phyloP scores from a whole-genome alignment of 2,888 invertebrate genomes.

The Epirrhoe tristata region DNA sequence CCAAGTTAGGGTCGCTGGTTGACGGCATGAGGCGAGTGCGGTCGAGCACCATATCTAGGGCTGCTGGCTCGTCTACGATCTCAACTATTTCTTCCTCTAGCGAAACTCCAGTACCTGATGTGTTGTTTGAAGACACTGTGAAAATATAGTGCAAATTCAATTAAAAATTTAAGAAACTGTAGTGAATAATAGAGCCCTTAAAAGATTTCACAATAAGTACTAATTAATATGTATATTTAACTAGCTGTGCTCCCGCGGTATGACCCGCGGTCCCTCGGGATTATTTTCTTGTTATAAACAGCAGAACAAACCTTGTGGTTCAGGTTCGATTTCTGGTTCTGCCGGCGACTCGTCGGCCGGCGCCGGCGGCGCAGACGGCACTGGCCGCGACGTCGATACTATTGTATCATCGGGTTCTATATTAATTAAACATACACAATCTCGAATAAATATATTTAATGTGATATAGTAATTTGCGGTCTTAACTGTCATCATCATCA shows the following conservation, averaged over 20 bases:
- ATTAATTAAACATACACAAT: background rate
- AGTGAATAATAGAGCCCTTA: background rate
- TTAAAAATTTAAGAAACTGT: background rate
- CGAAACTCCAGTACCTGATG: constrained; percentile 38
- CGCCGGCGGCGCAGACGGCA: too few relatives aligned
- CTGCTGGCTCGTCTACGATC: constrained; percentile 34
- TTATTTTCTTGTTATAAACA: background rate
- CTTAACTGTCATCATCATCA: too few relatives aligned
- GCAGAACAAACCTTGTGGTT: constrained; percentile 17
- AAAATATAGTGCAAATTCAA: background rate
- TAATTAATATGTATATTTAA: too few relatives aligned
- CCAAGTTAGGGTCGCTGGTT: constrained; percentile 25
- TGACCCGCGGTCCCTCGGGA: too few relatives aligned
- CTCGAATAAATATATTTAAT: too few relatives aligned
- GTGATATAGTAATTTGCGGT: too few relatives aligned
- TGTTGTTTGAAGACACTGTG: constrained; percentile 23
- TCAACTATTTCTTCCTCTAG: constrained; percentile 58
- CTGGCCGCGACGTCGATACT: background rate
- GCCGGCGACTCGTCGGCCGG: background rate
- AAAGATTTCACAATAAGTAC: too few relatives aligned
- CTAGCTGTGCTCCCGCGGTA: too few relatives aligned
- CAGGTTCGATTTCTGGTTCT: constrained; percentile 14
- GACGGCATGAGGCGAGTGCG: constrained; percentile 4
- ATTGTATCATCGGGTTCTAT: background rate
- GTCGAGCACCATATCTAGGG: constrained; percentile 3